Conservation (phyloP, 2,113 vertebrate genomes). For the Esox niger region DNA sequence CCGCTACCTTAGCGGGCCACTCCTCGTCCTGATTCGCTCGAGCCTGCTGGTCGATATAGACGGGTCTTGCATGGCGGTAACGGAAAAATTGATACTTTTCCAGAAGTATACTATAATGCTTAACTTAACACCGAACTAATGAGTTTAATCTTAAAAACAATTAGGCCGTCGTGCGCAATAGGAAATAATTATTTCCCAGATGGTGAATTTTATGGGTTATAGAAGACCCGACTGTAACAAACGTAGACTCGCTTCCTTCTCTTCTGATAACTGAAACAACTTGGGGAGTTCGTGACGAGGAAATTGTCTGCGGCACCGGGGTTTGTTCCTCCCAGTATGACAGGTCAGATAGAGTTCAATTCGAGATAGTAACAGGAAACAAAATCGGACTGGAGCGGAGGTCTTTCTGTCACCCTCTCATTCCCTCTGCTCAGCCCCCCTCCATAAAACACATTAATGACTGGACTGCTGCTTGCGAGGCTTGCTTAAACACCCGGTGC, state of each 20-base stretch:
- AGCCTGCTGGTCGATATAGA: not conserved
- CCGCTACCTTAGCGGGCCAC: not conserved
- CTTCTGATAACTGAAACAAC: not conserved
- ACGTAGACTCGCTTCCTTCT: not conserved
- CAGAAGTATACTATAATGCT: too few species aligned
- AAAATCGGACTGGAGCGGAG: not conserved
- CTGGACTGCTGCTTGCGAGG: conserved; percentile 23
- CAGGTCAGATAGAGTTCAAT: conserved; percentile 86
- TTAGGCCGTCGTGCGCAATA: too few species aligned
- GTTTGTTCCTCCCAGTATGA: conserved; percentile 78
- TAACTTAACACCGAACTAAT: too few species aligned
- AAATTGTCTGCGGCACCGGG: conserved; percentile 80
- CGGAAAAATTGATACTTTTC: too few species aligned
- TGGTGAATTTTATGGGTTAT: too few species aligned
- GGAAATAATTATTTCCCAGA: too few species aligned
- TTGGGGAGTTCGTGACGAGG: conserved; percentile 56
- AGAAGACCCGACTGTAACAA: too few species aligned
- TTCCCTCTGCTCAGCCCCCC: not conserved
- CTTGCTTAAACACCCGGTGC: conserved; percentile 53
- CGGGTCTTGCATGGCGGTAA: not conserved
- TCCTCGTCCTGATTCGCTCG: conserved; percentile 11
- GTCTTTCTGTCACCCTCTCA: not conserved
- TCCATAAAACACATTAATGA: not conserved
- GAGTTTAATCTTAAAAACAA: too few species aligned
- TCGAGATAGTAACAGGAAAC: conserved; percentile 49